Evolutionary conservation across 2,797 vertebrate genomes (phyloP).

Genomic region (Jordanella pulchra): DNA sequence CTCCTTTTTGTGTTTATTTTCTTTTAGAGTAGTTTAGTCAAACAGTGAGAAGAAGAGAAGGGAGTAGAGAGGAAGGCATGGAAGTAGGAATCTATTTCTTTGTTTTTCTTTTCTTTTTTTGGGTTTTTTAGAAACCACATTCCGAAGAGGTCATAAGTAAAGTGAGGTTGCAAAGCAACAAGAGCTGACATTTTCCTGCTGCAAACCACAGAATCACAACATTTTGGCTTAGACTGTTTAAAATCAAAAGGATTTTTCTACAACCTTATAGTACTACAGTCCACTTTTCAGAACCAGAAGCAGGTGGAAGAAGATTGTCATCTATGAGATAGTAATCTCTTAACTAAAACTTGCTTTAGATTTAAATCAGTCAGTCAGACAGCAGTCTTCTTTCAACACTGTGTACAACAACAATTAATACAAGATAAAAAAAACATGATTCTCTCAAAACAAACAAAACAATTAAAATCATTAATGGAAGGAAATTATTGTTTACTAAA

Average conservation of each 20-base stretch:
- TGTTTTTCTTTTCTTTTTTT: neutral
- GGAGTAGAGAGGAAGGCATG: constrained; percentile 20
- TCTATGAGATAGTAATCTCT: constrained; percentile 3
- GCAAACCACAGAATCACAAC: constrained; percentile 16
- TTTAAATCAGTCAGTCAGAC: no score
- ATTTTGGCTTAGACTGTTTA: constrained; percentile 17
- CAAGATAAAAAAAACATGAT: neutral
- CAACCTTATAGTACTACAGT: constrained; percentile 16
- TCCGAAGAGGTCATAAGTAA: constrained; percentile 26
- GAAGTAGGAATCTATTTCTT: constrained; percentile 2
- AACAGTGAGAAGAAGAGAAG: constrained; percentile 6
- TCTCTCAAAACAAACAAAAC: neutral
- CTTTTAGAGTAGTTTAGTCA: constrained; percentile 16
- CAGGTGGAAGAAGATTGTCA: neutral
- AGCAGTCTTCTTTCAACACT: neutral
- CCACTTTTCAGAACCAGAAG: constrained; percentile 9
- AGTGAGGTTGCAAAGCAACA: constrained; percentile 38
- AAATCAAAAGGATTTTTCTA: constrained; percentile 14
- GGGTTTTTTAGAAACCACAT: constrained; percentile 6
- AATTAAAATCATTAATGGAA: neutral
- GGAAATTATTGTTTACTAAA: neutral
- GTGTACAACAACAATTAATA: neutral
- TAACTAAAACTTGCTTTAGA: neutral
- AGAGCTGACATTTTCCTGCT: constrained; percentile 23
- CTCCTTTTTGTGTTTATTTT: constrained; percentile 22